Base-by-base conservation (phyloP, 1,140 invertebrate species). In the Drosophila pruinosa region DNA sequence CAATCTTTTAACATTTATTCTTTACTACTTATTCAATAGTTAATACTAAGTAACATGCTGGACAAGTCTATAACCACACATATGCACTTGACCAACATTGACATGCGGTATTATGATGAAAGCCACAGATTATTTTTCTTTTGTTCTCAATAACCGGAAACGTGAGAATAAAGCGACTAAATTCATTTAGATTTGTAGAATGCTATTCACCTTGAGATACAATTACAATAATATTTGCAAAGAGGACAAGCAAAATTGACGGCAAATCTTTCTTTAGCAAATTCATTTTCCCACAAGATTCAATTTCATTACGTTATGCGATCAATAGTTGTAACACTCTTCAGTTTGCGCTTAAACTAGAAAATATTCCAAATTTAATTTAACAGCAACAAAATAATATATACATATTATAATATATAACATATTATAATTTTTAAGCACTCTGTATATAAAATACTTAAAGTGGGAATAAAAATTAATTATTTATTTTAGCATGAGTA, bases 31-130 rank as follows among this genome's bases (percentile, higher is more conserved):
- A 34, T n/a, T 39, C 15, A 69, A 54, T 21, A 21, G 8, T 59
- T 38, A 17, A 50, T 39, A 12, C 34, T 14, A 10, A 17, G 8
- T 54, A 12, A 62, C 54, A 64, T 21, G 7, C 31, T 53, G 39
- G 31, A 34, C 24, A 61, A 73, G 24, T 41, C 22, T 17, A 50
- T 65, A 72, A 79, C 72, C 78, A 54, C 78, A 79, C 48, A 36
- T 67, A 52, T 50, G 39, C 24, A 59, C 28, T 61, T 65, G 17
- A 36, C 43, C 41, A 59, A 48, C 50, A 38, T 53, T 21, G 12
- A 36, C 15, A 31, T 31, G 14, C 10, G 14, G 14, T 34, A 31
- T 28, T 53, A 48, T 53, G 15, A 61, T 19, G 14, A 31, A 64
- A 62, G 54, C 53, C 47, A 36, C 63, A 68, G 52, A 56, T 41